These are phyloP conservation scores for Euclidia mi DNA, from an alignment of 2,888 invertebrate genomes.

Conservation along the genomic window DNA sequence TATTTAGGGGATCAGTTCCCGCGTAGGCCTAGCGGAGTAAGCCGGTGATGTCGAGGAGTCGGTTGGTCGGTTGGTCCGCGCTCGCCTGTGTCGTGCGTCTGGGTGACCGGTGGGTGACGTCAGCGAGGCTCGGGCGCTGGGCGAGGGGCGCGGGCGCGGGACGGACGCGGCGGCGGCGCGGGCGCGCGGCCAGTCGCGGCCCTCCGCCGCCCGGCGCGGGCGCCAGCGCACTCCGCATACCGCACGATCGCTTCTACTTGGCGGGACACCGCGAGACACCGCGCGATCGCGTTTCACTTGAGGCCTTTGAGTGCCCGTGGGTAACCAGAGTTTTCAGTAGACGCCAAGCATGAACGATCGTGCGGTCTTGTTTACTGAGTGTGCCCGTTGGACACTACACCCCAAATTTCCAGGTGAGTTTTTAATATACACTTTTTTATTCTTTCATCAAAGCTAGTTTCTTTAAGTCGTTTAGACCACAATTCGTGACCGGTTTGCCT, in stretches of 20 bases:
- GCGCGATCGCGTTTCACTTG: slow-evolving; percentile 53
- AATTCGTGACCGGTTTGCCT: slow-evolving; percentile 53
- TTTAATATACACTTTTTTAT: slow-evolving; percentile 18
- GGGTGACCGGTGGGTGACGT: slow-evolving; percentile 77
- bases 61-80: too few relatives aligned
- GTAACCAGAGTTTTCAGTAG: slow-evolving; percentile 24
- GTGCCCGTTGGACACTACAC: slow-evolving; percentile 39
- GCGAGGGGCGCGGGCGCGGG: slow-evolving; percentile 62
- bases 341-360: slow-evolving; percentile 68
- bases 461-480: slow-evolving; percentile 33
- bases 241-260: slow-evolving; percentile 83
- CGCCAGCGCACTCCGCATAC: slow-evolving; percentile 73
- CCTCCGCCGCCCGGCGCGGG: slow-evolving; percentile 78
- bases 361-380: slow-evolving; percentile 62
- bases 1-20: slow-evolving; percentile 6
- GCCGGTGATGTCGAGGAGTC: too few relatives aligned
- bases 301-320: slow-evolving; percentile 28
- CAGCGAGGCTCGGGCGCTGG: slow-evolving; percentile 76
- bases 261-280: slow-evolving; percentile 48
- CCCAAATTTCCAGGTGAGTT: slow-evolving; percentile 67
- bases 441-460: slow-evolving; percentile 18
- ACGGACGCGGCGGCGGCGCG: slow-evolving; percentile 63
- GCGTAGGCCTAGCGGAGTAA: not conserved
- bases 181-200: slow-evolving; percentile 76
- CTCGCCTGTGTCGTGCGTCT: slow-evolving; percentile 47